Evolutionary conservation across 2,888 invertebrate species (phyloP).

Genomic region (Nowickia ferox): DNA sequence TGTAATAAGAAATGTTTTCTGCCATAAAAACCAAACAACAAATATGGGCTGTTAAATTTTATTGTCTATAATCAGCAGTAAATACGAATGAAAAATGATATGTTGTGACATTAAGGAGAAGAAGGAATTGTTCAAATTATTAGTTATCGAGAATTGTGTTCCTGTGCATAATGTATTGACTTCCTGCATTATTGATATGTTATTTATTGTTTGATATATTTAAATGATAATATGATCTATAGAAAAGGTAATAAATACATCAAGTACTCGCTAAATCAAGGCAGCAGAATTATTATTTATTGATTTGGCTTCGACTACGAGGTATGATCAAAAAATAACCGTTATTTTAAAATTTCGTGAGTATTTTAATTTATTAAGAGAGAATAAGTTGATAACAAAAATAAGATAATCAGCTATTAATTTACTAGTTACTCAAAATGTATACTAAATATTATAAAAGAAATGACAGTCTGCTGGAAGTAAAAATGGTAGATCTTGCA

Average conservation of each 20-base stretch:
- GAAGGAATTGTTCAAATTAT: conserved; percentile 8
- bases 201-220: neutral
- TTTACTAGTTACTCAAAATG: too few species aligned
- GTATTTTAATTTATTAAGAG: too few species aligned
- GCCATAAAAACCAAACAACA: conserved; percentile 4
- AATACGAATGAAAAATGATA: conserved; percentile 22
- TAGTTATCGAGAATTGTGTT: neutral
- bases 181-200: neutral
- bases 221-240: too few species aligned
- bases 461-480: too few species aligned
- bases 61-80: conserved; percentile 15
- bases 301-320: neutral
- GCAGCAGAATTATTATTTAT: neutral
- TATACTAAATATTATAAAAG: too few species aligned
- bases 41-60: conserved; percentile 27
- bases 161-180: neutral
- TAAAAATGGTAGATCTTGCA: too few species aligned
- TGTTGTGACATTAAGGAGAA: neutral
- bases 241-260: too few species aligned
- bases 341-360: too few species aligned
- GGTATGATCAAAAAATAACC: too few species aligned
- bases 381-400: too few species aligned
- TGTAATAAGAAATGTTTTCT: conserved; percentile 47
- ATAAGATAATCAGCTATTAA: too few species aligned
- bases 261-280: neutral